Evolutionary conservation across 2,797 vertebrate species (phyloP).

Genomic region (Manis javanica): DNA sequence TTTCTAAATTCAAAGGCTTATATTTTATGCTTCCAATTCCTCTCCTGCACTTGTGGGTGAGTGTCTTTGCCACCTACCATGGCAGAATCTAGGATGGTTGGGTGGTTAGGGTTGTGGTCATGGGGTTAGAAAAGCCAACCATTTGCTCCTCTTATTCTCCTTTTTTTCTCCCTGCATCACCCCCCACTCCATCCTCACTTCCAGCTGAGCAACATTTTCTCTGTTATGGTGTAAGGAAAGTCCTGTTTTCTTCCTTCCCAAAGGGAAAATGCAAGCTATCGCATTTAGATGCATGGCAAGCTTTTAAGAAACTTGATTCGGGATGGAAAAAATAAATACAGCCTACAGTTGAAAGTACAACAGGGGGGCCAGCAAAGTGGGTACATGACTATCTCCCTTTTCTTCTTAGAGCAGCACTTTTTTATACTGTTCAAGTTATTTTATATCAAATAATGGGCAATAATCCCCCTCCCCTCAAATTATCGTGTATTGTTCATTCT

Average conservation of each 20-base stretch:
- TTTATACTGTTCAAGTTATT: constrained; percentile 43
- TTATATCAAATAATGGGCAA: not conserved
- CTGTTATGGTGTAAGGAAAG: not conserved
- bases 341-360: not conserved
- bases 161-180: not conserved
- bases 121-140: not conserved
- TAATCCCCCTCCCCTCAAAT: not conserved
- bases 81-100: not conserved
- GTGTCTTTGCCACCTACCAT: not conserved
- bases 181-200: not conserved
- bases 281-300: not conserved
- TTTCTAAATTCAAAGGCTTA: constrained; percentile 15
- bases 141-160: not conserved
- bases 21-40: constrained; percentile 25
- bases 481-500: constrained; percentile 40
- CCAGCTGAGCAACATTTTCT: constrained; percentile 14
- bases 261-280: constrained; percentile 24
- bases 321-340: constrained; percentile 13
- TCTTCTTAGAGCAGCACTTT: constrained; percentile 20
- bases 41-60: not conserved
- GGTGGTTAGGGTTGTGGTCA: not conserved
- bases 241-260: not conserved
- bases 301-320: constrained; percentile 55
- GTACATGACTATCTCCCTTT: constrained; percentile 17
- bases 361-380: not conserved